A percentile compares a stretch with the other conserved stretches of the same genome.
Conservation (phyloP, 1,140 invertebrate species). For the Drosophila sp. region DNA sequence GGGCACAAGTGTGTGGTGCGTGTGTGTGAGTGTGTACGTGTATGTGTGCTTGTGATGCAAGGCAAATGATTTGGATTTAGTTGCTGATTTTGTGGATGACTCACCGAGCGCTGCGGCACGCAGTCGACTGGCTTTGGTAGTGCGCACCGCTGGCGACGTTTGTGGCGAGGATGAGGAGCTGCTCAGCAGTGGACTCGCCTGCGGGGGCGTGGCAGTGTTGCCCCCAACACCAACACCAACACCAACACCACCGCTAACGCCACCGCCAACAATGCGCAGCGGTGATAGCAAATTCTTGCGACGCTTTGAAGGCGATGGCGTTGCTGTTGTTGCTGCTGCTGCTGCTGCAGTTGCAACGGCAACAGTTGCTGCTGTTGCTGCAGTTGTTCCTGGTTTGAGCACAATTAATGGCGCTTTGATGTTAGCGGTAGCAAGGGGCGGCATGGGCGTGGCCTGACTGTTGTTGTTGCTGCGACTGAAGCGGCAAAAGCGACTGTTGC, state of each 20-base stretch:
- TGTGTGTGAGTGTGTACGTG: too few relatives aligned
- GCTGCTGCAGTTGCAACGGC: constrained; percentile 21
- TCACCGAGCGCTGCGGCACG: constrained; percentile 87
- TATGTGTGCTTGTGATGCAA: not conserved
- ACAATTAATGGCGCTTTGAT: constrained; percentile 68
- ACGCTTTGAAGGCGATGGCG: constrained; percentile 58
- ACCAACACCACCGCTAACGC: not conserved
- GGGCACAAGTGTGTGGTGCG: not conserved
- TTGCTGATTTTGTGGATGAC: constrained; percentile 41
- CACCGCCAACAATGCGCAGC: constrained; percentile 45
- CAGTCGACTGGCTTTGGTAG: constrained; percentile 89
- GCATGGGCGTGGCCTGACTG: constrained; percentile 67
- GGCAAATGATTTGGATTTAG: not conserved
- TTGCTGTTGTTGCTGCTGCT: constrained; percentile 19
- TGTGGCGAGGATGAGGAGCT: constrained; percentile 68
- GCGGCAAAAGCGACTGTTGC: constrained; percentile 35
- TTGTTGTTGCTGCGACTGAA: constrained; percentile 43
- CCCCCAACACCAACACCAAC: constrained; percentile 7
- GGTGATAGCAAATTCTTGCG: constrained; percentile 76
- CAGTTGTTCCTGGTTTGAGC: constrained; percentile 51
- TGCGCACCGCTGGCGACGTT: constrained; percentile 85
- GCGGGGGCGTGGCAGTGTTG: constrained; percentile 41
- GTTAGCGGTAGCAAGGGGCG: constrained; percentile 66
- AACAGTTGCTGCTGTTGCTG: constrained; percentile 33
- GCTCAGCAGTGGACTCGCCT: constrained; percentile 61